Base-by-base conservation (phyloP, 2,888 invertebrate species). In the Argyresthia albistria region DNA sequence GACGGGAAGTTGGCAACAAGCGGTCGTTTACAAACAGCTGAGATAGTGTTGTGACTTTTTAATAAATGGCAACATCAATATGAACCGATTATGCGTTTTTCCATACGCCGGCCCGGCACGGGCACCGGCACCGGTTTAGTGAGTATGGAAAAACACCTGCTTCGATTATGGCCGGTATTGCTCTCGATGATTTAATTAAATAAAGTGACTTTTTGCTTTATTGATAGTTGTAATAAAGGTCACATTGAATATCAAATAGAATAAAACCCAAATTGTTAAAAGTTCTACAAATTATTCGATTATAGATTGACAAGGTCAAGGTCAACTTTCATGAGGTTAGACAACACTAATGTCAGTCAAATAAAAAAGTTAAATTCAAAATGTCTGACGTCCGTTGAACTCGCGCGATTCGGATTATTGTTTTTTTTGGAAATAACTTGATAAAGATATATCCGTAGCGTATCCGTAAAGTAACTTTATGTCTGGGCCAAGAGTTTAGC, bases 1-100 rank as follows among this genome's bases (percentile, higher is more conserved):
- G 78, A 76, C 74, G 73, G 67, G 83, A 87, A 84, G 83, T 80
- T 82, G 70, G 78, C 76, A 81, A 76, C 83, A 84, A 87, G 79
- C 67, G 63, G 72, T 77, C 43, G 79, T 81, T 77, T 80, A 83
- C 76, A 82, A 87, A 86, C 87, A 83, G 86, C 83, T 88, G 79
- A 76, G 68, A 60, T 70, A 63, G 52, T 52, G 52, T 25, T 53
- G 53, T 47, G 42, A 12, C 37, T 10, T 11, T 11, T 11, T 11
- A 11, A 11, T 9, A 36, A 8, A 36, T 36, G 36, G 36, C 36
- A 36, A 36, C 36, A 39, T 1, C n/a, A n/a, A 39, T 39, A 4
- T n/a, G 3, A 6, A 11, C n/a, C 39, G 9, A 39, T 39, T 39
- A n/a, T n/a, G n/a, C n/a, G n/a, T n/a, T n/a, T n/a, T n/a, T n/a